Evolutionary conservation across 2,113 vertebrate genomes (phyloP).

Genomic region (Emydocephalus ijimae): DNA sequence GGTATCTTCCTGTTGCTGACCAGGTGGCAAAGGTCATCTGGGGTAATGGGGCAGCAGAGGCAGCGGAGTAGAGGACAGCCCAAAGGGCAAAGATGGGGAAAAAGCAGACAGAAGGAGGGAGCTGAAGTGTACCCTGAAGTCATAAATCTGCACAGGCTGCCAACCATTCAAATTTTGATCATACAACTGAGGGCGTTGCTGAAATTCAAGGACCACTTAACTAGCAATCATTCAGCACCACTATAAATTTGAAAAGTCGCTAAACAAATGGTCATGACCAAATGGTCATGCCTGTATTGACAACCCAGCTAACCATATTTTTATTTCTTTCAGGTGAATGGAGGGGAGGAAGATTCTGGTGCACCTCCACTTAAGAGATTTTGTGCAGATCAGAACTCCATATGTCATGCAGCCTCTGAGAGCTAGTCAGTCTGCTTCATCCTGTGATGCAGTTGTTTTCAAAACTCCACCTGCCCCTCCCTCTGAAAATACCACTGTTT

Average conservation of each 20-base stretch:
- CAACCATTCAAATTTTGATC: not conserved
- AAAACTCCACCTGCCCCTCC: not conserved
- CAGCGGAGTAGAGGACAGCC: not conserved
- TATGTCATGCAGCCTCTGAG: constrained; percentile 70
- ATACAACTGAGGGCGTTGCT: not conserved
- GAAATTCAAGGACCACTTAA: not conserved
- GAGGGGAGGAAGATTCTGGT: constrained; percentile 80
- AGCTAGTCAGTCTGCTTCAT: constrained; percentile 73
- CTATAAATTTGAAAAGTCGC: not conserved
- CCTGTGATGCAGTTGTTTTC: not conserved
- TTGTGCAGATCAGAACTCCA: constrained; percentile 81
- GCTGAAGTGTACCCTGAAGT: not conserved
- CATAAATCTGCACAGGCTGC: not conserved
- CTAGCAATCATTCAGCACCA: not conserved
- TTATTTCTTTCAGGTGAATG: constrained; percentile 58
- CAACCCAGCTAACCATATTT: not conserved
- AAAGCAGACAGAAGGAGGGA: not conserved
- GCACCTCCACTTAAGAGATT: constrained; percentile 90
- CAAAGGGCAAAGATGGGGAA: not conserved
- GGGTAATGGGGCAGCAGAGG: not conserved
- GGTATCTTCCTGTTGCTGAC: not conserved
- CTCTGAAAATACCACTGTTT: not conserved
- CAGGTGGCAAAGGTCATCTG: not conserved
- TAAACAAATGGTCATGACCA: not conserved
- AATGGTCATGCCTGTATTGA: not conserved